Conservation (phyloP, 2,888 invertebrate genomes). For the Tetanocera ferruginea region DNA sequence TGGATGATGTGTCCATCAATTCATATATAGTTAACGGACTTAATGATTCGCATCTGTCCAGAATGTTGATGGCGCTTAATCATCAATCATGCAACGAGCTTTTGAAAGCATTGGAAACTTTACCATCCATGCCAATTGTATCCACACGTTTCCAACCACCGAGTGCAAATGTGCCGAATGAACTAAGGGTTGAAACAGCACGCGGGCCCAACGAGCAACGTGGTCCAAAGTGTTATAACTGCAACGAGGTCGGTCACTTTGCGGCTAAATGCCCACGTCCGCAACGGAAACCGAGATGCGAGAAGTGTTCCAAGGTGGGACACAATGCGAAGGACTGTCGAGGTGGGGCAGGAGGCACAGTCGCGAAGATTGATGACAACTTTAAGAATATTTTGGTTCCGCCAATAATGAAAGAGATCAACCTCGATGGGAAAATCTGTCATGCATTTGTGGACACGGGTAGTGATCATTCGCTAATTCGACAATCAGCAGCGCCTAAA, state of each 20-base stretch:
- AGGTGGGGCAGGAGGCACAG: slow-evolving; percentile 15
- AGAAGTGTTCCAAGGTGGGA: slow-evolving; percentile 36
- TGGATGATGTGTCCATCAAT: slow-evolving; percentile 37
- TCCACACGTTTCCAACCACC: not conserved
- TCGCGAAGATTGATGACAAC: slow-evolving; percentile 18
- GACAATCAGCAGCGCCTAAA: slow-evolving; percentile 28
- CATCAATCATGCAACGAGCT: slow-evolving; percentile 34
- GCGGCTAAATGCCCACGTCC: slow-evolving; percentile 44
- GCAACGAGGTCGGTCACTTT: slow-evolving; percentile 41
- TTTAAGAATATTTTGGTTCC: not conserved
- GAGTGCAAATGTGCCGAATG: not conserved
- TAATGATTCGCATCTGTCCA: slow-evolving; percentile 38
- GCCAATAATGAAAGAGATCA: slow-evolving; percentile 38
- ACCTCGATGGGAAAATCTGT: not conserved
- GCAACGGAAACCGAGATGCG: slow-evolving; percentile 36
- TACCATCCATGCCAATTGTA: not conserved
- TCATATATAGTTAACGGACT: slow-evolving; percentile 44
- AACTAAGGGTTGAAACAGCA: not conserved
- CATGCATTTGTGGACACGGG: slow-evolving; percentile 44
- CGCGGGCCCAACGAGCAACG: not conserved
- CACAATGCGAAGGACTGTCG: slow-evolving; percentile 44
- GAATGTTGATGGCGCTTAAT: slow-evolving; percentile 21
- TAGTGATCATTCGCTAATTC: slow-evolving; percentile 41
- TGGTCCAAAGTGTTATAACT: slow-evolving; percentile 43
- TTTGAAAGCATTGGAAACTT: slow-evolving; percentile 34